phyloP scores from a whole-genome alignment of 2,888 invertebrate genomes.

The Ophonus ardosiacus region DNA sequence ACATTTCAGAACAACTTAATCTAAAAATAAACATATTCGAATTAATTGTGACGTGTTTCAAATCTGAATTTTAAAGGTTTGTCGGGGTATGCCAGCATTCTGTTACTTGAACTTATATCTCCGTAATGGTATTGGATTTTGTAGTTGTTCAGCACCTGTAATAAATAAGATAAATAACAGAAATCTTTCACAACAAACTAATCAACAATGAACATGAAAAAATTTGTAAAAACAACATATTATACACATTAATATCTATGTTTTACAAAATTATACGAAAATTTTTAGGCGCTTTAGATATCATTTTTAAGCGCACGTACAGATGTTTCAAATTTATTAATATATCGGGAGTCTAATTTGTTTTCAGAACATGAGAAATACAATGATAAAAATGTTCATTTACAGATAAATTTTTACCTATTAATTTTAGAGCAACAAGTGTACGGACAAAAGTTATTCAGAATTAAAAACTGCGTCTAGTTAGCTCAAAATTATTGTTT shows the following conservation, averaged over 20 bases:
- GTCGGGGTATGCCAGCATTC: conserved; percentile 80
- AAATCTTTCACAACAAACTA: background rate
- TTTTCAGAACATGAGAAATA: no score
- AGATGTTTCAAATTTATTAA: background rate
- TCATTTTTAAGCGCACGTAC: no score
- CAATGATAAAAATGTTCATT: background rate
- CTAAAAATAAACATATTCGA: conserved; percentile 2
- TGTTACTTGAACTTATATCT: conserved; percentile 79
- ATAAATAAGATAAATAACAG: background rate
- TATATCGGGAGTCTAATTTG: background rate
- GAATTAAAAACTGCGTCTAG: no score
- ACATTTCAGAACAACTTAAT: conserved; percentile 27
- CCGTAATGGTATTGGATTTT: conserved; percentile 83
- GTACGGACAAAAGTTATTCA: no score
- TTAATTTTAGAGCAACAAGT: no score
- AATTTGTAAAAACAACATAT: no score
- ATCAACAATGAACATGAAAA: background rate
- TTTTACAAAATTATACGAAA: no score
- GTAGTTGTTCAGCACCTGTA: conserved; percentile 80
- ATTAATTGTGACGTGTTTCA: conserved; percentile 76
- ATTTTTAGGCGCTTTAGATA: no score
- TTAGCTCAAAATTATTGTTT: no score
- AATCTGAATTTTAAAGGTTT: conserved; percentile 82
- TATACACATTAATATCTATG: no score
- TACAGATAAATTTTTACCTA: background rate